Percentiles rank a stretch among this genome's conserved stretches.
phyloP scores from a whole-genome alignment of 2,113 vertebrate genomes.

The Leptobrachium leishanense region DNA sequence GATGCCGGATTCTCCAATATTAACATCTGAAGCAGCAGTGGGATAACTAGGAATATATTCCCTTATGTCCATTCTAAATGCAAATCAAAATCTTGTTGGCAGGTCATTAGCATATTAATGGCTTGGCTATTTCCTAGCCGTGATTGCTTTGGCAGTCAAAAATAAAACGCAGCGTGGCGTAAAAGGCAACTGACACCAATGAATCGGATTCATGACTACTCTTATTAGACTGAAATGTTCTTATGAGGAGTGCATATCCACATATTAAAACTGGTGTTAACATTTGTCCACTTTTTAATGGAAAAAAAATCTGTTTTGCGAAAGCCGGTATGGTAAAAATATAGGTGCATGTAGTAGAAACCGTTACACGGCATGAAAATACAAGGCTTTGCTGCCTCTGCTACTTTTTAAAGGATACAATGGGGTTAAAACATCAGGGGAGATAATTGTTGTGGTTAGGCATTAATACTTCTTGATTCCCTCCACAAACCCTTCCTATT shows the following conservation, averaged over 20 bases:
- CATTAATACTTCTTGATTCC: too few relatives aligned
- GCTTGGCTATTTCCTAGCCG: constrained; percentile 63
- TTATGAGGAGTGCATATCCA: constrained; percentile 17
- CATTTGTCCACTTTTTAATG: too few relatives aligned
- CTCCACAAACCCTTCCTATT: too few relatives aligned
- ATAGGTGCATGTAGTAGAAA: too few relatives aligned
- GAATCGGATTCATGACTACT: constrained; percentile 40
- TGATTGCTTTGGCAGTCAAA: constrained; percentile 69
- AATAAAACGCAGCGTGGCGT: constrained; percentile 62
- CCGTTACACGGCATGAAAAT: too few relatives aligned
- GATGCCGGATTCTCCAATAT: constrained; percentile 39
- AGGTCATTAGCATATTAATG: constrained; percentile 73
- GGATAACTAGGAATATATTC: constrained; percentile 62
- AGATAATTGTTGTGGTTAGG: too few relatives aligned
- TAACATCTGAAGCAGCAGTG: constrained; percentile 41
- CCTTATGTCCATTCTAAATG: constrained; percentile 74
- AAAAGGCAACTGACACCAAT: constrained; percentile 37
- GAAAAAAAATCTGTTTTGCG: too few relatives aligned
- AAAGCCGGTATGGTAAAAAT: too few relatives aligned
- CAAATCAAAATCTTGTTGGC: constrained; percentile 72
- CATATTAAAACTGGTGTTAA: not conserved
- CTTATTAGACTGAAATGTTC: constrained; percentile 25
- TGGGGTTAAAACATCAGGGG: too few relatives aligned
- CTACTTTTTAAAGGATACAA: too few relatives aligned
- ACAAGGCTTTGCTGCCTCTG: too few relatives aligned